Base-by-base conservation (phyloP, 2,888 invertebrate genomes). In the Drosophila algonquin region DNA sequence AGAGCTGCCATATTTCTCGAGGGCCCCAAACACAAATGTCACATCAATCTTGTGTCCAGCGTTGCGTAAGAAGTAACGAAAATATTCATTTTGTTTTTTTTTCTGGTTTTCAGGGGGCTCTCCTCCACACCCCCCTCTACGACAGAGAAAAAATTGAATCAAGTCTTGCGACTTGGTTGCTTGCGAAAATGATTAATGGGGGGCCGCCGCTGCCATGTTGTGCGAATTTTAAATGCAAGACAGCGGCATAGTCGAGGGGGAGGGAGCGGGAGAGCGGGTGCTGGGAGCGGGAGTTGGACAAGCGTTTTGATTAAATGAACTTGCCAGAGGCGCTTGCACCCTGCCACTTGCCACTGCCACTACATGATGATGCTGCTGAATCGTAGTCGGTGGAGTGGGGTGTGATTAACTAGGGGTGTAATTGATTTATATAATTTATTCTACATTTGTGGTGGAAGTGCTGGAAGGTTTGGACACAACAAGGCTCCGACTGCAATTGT, bases 11-110 rank as follows among this genome's bases (percentile, higher is more conserved):
- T 85, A 80, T 86, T 83, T 82, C 80, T 82, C 71, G 73, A 77
- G 81, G 52, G 72, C 79, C 85, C 85, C 35, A 35, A 75, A 72
- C 87, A 79, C 87, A 84, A 89, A 90, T 82, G 89, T 84, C 89
- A 87, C 89, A 89, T 89, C 90, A 90, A 90, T 89, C 89, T 89
- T 88, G 67, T 75, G 87, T 74, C 83, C 83, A 87, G 87, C 84
- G 87, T 87, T 84, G 83, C 87, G 84, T 87, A 84, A 87, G 81
- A 75, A 78, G 80, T 60, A 78, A 87, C 63, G 84, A 84, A 84
- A 84, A 84, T 84, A 84, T 84, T 84, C 83, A 84, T 84, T 87
- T 83, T 84, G 80, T 65, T 78, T 79, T 70, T 40, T 24, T 4
- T 40, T 12, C 32, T 21, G 21, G 21, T 21, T 21, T 21, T 21